A percentile compares a stretch with the other conserved stretches of the same genome.
Evolutionary conservation across 2,113 vertebrate genomes (phyloP).

Genomic region (Leucoraja erinaceus): DNA sequence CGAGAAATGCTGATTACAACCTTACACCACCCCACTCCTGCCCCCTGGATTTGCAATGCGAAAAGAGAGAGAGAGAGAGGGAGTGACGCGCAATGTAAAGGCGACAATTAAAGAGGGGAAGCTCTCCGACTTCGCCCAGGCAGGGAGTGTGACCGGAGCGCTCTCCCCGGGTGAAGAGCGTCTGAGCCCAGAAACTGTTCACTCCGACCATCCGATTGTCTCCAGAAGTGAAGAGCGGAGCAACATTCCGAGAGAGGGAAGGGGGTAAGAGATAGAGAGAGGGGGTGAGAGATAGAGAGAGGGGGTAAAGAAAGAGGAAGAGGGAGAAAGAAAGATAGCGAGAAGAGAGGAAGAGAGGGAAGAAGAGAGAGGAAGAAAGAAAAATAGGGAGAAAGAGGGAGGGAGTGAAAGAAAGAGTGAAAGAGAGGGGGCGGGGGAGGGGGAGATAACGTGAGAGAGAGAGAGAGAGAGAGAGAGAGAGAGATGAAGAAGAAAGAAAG

Average conservation of each 20-base stretch:
- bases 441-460: no score
- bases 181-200: background rate
- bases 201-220: background rate
- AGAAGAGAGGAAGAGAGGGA: background rate
- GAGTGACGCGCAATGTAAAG: background rate
- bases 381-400: background rate
- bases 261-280: background rate
- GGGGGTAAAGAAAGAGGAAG: no score
- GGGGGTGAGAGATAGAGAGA: background rate
- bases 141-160: background rate
- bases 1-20: slow-evolving; percentile 10
- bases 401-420: background rate
- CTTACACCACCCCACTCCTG: background rate
- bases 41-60: slow-evolving; percentile 29
- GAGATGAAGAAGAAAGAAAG: background rate
- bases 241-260: no score
- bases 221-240: slow-evolving; percentile 31
- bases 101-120: background rate
- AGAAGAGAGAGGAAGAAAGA: background rate
- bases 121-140: background rate
- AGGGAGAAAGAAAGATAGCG: background rate
- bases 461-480: background rate
- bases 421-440: no score
- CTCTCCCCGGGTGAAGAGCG: background rate
- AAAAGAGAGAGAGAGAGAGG: background rate